A percentile compares a stretch with the other conserved stretches of the same genome.
These are phyloP conservation scores for Dipodomys merriami DNA, from an alignment of 2,113 vertebrate genomes.

Conservation along the genomic window DNA sequence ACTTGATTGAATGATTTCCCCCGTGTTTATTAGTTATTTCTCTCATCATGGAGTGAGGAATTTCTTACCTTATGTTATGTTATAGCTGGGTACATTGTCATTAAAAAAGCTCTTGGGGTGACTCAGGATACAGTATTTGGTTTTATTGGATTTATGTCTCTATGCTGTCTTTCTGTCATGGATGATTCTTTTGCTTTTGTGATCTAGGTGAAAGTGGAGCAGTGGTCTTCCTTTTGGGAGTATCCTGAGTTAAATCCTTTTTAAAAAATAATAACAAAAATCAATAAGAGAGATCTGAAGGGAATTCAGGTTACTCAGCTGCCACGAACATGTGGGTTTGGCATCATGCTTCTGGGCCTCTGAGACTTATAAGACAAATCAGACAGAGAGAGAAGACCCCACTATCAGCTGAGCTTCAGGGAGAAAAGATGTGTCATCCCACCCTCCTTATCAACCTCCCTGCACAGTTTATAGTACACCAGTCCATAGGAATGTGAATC, in stretches of 20 bases:
- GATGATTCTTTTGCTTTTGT: background rate
- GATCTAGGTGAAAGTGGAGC: background rate
- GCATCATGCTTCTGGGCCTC: background rate
- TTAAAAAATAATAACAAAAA: constrained; percentile 28
- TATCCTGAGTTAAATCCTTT: constrained; percentile 34
- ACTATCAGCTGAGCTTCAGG: background rate
- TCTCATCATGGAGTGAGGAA: background rate
- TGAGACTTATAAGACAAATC: background rate
- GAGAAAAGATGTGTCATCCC: background rate
- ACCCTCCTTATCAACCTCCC: background rate
- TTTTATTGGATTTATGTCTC: background rate
- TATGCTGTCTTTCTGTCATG: background rate
- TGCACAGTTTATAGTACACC: constrained; percentile 72
- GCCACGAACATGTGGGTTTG: background rate
- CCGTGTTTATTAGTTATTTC: background rate
- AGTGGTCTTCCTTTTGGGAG: background rate
- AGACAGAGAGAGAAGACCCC: background rate
- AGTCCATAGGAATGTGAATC: constrained; percentile 80
- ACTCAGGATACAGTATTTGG: background rate
- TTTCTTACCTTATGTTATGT: background rate
- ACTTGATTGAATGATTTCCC: background rate
- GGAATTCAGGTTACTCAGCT: constrained; percentile 12
- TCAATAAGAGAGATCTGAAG: constrained; percentile 38
- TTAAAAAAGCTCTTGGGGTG: background rate
- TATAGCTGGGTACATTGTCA: background rate